phyloP scores from a whole-genome alignment of 2,797 vertebrate genomes.

The Glyptemys insculpta region DNA sequence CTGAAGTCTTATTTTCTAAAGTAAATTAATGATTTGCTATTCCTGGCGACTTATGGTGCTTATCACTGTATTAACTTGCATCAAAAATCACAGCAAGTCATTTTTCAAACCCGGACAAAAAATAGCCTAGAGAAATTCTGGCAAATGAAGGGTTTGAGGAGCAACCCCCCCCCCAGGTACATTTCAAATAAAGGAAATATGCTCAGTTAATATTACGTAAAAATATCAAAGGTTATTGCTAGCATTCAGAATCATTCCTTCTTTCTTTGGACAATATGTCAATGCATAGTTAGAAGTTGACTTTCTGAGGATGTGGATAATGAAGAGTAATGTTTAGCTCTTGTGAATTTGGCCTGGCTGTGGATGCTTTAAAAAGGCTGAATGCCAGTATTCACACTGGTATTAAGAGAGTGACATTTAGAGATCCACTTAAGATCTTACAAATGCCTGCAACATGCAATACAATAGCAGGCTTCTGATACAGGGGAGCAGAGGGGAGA shows the following conservation, averaged over 20 bases:
- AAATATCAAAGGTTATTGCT: conserved; percentile 46
- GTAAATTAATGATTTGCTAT: conserved; percentile 83
- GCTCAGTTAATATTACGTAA: conserved; percentile 66
- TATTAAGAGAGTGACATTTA: background rate
- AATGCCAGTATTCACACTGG: background rate
- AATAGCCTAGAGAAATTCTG: conserved; percentile 72
- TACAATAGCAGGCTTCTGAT: background rate
- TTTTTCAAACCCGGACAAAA: conserved; percentile 80
- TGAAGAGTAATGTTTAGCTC: background rate
- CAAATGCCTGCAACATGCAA: background rate
- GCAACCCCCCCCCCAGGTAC: conserved; percentile 21
- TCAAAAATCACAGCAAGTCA: conserved; percentile 74
- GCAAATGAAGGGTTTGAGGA: conserved; percentile 65
- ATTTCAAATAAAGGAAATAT: conserved; percentile 76
- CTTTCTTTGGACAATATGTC: background rate
- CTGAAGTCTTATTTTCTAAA: conserved; percentile 78
- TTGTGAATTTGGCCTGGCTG: background rate
- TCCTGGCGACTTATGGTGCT: conserved; percentile 75
- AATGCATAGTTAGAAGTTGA: background rate
- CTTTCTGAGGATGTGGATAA: background rate
- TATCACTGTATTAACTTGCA: conserved; percentile 82
- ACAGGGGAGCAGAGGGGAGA: background rate
- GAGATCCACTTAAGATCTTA: background rate
- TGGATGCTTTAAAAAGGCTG: background rate
- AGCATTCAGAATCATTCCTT: background rate